phyloP scores from a whole-genome alignment of 1,140 invertebrate genomes.

The Penaeus vannamei region DNA sequence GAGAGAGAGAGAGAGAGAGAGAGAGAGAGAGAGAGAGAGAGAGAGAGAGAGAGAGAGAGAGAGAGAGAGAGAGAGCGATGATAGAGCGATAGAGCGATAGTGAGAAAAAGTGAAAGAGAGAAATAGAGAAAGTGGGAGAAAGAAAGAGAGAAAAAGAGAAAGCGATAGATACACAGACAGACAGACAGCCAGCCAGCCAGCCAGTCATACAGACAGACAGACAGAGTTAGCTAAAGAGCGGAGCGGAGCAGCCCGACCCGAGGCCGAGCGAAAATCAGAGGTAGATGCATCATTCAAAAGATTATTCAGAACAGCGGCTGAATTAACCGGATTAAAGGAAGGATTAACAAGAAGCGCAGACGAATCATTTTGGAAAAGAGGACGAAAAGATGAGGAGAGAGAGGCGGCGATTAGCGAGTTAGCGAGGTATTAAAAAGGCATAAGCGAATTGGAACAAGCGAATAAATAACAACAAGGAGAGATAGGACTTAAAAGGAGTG shows the following conservation, averaged over 20 bases:
- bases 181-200: neutral
- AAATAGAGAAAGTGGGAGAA: neutral
- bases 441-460: too few species aligned
- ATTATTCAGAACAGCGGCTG: too few species aligned
- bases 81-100: neutral
- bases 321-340: too few species aligned
- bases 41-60: neutral
- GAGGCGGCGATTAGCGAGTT: too few species aligned
- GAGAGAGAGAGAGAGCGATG: neutral
- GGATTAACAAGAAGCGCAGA: too few species aligned
- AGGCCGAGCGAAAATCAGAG: neutral
- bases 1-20: neutral
- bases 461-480: too few species aligned
- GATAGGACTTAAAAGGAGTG: neutral
- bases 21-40: neutral
- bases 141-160: neutral
- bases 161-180: neutral
- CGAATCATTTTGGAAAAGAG: too few species aligned
- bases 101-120: neutral
- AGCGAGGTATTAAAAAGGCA: too few species aligned
- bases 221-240: neutral
- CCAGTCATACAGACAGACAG: too few species aligned
- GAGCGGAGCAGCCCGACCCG: neutral
- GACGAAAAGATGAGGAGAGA: too few species aligned
- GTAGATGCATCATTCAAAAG: too few species aligned